Conservation (phyloP, 2,888 invertebrate genomes). For the Galerucella nymphaeae region DNA sequence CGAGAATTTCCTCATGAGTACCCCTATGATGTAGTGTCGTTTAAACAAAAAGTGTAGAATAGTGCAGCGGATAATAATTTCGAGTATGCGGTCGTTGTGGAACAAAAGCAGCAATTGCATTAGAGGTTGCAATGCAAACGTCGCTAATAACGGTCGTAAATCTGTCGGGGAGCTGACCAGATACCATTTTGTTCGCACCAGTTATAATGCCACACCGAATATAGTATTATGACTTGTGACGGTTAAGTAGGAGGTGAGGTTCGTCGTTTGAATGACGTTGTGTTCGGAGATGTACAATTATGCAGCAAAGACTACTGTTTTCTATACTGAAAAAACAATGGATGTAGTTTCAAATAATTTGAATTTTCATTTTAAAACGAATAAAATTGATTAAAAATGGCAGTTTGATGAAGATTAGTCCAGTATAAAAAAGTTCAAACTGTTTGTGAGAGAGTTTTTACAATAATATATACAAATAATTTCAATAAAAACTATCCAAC, state of each 20-base stretch:
- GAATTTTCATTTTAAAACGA: too few relatives aligned
- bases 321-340: background rate
- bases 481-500: too few relatives aligned
- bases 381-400: too few relatives aligned
- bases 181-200: slow-evolving; percentile 49
- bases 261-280: slow-evolving; percentile 3
- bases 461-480: too few relatives aligned
- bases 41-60: slow-evolving; percentile 50
- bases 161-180: slow-evolving; percentile 55
- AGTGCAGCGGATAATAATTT: slow-evolving; percentile 54
- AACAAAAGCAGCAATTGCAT: slow-evolving; percentile 59
- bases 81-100: slow-evolving; percentile 54
- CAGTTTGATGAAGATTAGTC: too few relatives aligned
- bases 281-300: background rate
- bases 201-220: slow-evolving; percentile 28
- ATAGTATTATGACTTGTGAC: slow-evolving; percentile 14
- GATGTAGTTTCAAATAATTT: background rate
- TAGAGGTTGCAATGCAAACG: slow-evolving; percentile 54
- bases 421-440: too few relatives aligned
- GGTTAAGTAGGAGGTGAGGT: background rate
- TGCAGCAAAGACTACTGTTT: background rate
- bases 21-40: slow-evolving; percentile 36
- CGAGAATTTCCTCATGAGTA: slow-evolving; percentile 38
- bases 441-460: too few relatives aligned
- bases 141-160: slow-evolving; percentile 58